Evolutionary conservation across 2,113 vertebrate genomes (phyloP).

Genomic region (Guaruba guarouba): DNA sequence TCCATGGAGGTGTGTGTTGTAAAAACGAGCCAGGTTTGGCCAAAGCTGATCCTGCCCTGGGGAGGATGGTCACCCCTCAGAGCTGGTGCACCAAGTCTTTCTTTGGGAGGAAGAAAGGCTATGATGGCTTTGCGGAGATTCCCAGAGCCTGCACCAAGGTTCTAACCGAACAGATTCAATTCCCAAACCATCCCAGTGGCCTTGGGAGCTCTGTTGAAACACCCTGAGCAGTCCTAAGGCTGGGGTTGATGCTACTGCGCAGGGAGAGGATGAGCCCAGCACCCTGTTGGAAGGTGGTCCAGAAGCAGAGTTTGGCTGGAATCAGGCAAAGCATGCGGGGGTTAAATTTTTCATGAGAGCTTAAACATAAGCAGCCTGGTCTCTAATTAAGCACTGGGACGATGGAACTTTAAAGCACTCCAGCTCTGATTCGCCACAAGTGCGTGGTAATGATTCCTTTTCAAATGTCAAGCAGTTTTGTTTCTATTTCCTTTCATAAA

Average conservation of each 20-base stretch:
- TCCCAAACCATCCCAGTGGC: neutral
- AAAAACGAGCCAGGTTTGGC: neutral
- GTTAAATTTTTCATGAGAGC: conserved; percentile 50
- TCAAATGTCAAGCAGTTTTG: conserved; percentile 78
- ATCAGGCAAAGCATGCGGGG: neutral
- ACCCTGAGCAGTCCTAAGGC: neutral
- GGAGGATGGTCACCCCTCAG: neutral
- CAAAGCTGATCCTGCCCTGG: neutral
- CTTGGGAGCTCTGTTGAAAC: neutral
- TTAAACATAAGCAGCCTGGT: conserved; percentile 31
- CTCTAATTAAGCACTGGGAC: conserved; percentile 55
- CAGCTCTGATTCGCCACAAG: conserved; percentile 74
- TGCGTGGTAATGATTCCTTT: conserved; percentile 74
- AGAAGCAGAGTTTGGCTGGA: neutral
- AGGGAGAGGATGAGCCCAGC: neutral
- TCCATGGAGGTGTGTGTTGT: neutral
- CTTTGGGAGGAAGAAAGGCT: neutral
- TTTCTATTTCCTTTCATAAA: conserved; percentile 68
- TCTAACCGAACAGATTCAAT: neutral
- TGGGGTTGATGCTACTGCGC: neutral
- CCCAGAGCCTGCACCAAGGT: too few relatives aligned
- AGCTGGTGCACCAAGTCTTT: rapidly evolving
- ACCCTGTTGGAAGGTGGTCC: neutral
- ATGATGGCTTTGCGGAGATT: neutral
- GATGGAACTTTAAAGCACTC: conserved; percentile 64